These are phyloP conservation scores for Axis porcinus DNA, from an alignment of 2,113 vertebrate genomes.

Conservation along the genomic window DNA sequence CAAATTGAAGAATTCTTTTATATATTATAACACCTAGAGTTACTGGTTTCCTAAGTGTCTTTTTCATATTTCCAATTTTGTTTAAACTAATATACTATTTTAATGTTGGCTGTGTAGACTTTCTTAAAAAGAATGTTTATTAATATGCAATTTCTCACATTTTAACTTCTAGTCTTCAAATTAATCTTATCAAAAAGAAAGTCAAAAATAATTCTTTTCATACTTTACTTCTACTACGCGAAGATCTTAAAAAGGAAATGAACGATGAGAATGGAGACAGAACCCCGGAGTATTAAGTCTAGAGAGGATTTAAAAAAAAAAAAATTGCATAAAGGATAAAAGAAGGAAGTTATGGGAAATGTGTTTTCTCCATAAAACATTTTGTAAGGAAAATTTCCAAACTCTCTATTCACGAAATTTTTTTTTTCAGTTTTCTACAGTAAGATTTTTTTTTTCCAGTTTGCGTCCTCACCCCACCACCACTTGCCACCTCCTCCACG, in stretches of 20 bases:
- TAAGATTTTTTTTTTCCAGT: neutral
- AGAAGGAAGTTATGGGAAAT: neutral
- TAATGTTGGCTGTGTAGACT: neutral
- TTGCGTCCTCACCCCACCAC: neutral
- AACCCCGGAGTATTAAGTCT: neutral
- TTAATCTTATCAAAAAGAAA: neutral
- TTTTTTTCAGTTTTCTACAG: neutral
- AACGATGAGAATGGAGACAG: neutral
- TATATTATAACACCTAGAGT: too few relatives aligned
- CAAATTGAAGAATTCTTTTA: too few relatives aligned
- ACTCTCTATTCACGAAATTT: neutral
- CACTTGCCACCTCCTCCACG: too few relatives aligned
- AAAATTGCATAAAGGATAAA: neutral
- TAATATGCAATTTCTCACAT: neutral
- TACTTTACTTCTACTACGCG: neutral
- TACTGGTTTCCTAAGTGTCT: too few relatives aligned
- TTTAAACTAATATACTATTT: neutral
- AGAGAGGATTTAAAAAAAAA: neutral
- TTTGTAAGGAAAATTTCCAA: neutral
- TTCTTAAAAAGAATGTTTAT: conserved; percentile 16
- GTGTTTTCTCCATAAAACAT: neutral
- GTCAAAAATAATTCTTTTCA: neutral
- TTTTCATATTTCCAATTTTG: too few relatives aligned
- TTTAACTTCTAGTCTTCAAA: conserved; percentile 28
- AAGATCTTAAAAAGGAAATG: neutral